A percentile compares a stretch with the other conserved stretches of the same genome.
Evolutionary conservation across 2,888 invertebrate genomes (phyloP).

Genomic region (Ramazzottius varieornatus): DNA sequence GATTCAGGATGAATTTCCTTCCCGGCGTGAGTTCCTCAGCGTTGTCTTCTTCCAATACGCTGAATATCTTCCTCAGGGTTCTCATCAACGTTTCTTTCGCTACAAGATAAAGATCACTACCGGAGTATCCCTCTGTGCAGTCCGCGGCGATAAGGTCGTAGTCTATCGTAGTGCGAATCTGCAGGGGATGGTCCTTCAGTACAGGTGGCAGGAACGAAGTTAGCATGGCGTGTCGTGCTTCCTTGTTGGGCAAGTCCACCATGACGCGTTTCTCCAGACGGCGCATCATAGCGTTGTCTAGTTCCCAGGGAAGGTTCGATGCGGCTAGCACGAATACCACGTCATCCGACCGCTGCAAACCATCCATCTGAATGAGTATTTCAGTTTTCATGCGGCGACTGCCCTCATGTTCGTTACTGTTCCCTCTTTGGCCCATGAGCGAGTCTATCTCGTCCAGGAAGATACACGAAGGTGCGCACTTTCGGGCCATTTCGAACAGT

Average conservation of each 20-base stretch:
- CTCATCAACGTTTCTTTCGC: slow-evolving; percentile 71
- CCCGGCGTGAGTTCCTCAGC: not conserved
- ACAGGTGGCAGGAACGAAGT: slow-evolving; percentile 25
- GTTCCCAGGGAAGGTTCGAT: slow-evolving; percentile 74
- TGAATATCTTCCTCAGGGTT: slow-evolving; percentile 39
- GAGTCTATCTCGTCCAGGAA: slow-evolving; percentile 81
- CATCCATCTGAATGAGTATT: slow-evolving; percentile 59
- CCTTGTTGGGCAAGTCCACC: slow-evolving; percentile 43
- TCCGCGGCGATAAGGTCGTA: too few relatives aligned
- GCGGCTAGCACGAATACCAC: slow-evolving; percentile 52
- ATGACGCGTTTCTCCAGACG: slow-evolving; percentile 61
- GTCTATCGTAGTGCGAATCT: slow-evolving; percentile 24
- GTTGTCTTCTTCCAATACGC: slow-evolving; percentile 23
- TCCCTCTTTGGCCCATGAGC: slow-evolving; percentile 35
- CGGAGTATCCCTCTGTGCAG: slow-evolving; percentile 51
- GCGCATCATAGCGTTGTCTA: slow-evolving; percentile 60
- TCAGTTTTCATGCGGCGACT: slow-evolving; percentile 65
- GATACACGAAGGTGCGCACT: slow-evolving; percentile 60
- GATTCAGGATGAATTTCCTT: not conserved
- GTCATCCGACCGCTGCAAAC: slow-evolving; percentile 35
- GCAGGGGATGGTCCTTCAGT: slow-evolving; percentile 18
- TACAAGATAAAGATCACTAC: slow-evolving; percentile 56
- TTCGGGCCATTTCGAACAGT: slow-evolving; percentile 57
- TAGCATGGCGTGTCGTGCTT: slow-evolving; percentile 41
- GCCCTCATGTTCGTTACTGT: slow-evolving; percentile 49